phyloP scores from a whole-genome alignment of 2,888 invertebrate species.

The Junonia oenone region DNA sequence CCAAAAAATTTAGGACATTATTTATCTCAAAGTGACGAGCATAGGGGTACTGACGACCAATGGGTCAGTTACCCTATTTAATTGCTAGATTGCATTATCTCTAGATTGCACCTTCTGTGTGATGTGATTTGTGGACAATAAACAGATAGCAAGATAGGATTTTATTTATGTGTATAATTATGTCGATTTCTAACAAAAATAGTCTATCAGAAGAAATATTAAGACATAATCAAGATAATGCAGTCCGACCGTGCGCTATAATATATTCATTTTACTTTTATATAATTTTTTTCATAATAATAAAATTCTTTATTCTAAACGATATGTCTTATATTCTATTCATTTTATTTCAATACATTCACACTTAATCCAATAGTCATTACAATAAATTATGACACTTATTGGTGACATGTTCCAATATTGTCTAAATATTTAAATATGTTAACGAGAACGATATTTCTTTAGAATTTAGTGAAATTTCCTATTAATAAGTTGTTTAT shows the following conservation, averaged over 20 bases:
- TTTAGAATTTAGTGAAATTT: neutral
- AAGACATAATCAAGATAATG: neutral
- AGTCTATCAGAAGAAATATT: neutral
- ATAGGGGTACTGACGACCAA: too few species aligned
- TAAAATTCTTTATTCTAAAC: neutral
- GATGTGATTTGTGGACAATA: too few species aligned
- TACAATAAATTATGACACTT: neutral
- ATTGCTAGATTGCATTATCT: too few species aligned
- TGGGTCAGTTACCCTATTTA: too few species aligned
- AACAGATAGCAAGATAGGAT: too few species aligned
- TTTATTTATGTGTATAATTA: too few species aligned
- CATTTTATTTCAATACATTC: neutral
- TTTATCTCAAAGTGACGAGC: too few species aligned
- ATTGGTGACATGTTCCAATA: neutral
- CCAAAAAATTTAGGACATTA: too few species aligned
- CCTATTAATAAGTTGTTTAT: conserved; percentile 1
- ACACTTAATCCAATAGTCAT: neutral
- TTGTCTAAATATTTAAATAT: neutral
- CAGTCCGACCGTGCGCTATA: neutral
- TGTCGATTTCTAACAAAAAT: too few species aligned
- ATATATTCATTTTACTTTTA: neutral
- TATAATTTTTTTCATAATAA: neutral
- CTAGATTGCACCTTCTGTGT: too few species aligned
- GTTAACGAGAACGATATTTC: neutral
- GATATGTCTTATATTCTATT: neutral